Base-by-base conservation (phyloP, 2,888 invertebrate genomes). In the Priocnemis perturbator region DNA sequence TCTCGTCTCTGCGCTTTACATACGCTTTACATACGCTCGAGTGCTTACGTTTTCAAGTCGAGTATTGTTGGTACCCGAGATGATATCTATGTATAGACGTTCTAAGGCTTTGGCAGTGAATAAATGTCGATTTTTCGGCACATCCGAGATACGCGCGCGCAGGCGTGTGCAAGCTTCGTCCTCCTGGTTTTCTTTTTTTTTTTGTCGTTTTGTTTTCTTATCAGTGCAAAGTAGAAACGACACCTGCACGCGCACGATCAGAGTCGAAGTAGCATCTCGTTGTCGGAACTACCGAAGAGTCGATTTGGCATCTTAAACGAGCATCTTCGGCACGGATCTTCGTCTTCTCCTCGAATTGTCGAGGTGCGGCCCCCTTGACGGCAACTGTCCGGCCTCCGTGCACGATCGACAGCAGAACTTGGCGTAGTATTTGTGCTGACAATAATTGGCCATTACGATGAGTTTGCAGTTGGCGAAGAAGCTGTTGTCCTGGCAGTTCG, bases 371-470 rank as follows among this genome's bases (percentile, higher is more conserved):
- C 91, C 91, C 71, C 87, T 86, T 3, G 88, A 83, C 19, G 92
- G 90, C 69, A 96, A 90, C 86, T 95, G 95, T 0, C 97, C 97
- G 0, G 96, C 96, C 87, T 95, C 91, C 71, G 96, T 95, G 88
- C 98, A 98, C 0, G 97, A 97, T 88, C 94, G 93, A 90, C 98
- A 98, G 90, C 98, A 98, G 93, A 97, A 97, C 89, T 92, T 93
- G 76, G 96, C 96, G 90, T 98, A 98, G 90, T 97, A 98, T 77
- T 92, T 92, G 90, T 98, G 97, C n/a, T 91, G 91, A 88, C 98
- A 98, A 88, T 94, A 96, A 67, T 92, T 92, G 67, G 94, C 97
- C 84, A 92, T 91, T 2, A 98, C 97, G 82, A 98, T 98, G 65
- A 98, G 91, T 53, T 92, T 91, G 89, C 98, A 98, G 87, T 97